Base-by-base conservation (phyloP, 2,888 invertebrate genomes). In the Macaria notata region DNA sequence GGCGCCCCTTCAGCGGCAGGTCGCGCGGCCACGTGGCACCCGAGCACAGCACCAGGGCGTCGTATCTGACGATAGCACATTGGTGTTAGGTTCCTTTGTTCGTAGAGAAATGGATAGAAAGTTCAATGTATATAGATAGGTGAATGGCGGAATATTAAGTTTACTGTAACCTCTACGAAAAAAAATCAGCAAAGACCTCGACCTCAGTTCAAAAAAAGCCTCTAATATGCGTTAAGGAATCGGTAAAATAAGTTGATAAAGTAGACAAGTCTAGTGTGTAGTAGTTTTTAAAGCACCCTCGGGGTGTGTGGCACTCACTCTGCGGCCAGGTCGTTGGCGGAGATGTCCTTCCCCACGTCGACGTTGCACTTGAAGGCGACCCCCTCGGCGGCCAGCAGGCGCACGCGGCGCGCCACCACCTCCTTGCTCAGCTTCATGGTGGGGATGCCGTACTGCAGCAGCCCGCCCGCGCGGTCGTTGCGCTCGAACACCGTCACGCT, bases 21-120 rank as follows among this genome's bases (percentile, higher is more conserved):
- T 99, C 99, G 57, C 99, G 94, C 0, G 99, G 99, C 96, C 98
- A 98, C 0, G 99, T 99, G 4, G 99, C 97, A 4, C 99, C 99
- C 59, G 97, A 95, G 78, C 98, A 97, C 8, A 99, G 88, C 0
- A 99, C 93, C 5, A 99, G 93, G 0, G 98, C 98, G 83, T 98
- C 96, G 86, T 94, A 95, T 72, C 96, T 95, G 62, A 6, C 4
- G 8, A n/a, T 19, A 9, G 36, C 33, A 36, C 33, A 9, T 19
- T 31, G 9, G 41, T n/a, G 54, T 19, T 19, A 19, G 19, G 19
- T 19, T 19, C 19, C 19, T 19, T 1, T 19, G 19, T 19, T 19
- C 19, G 19, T 19, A 19, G 19, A 19, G 19, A 19, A 19, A 19
- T n/a, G n/a, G n/a, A n/a, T n/a, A n/a, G n/a, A n/a, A n/a, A n/a